Conservation (phyloP, 1,140 invertebrate species). For the Drosophila parabipectinata region DNA sequence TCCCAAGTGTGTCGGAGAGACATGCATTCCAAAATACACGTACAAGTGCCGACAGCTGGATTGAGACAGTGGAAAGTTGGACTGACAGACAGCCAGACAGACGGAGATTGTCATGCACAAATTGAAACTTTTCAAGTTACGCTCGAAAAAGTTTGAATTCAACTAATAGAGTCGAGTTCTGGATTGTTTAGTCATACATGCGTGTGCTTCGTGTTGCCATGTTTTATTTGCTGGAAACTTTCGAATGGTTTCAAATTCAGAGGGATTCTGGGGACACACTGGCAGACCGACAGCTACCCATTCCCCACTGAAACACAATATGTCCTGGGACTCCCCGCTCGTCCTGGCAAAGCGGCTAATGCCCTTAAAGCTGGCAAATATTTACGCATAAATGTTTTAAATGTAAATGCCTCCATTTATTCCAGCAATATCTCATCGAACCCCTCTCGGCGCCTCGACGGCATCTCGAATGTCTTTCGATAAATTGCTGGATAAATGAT, state of each 20-base stretch:
- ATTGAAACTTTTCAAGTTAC: conserved; percentile 76
- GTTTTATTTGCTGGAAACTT: conserved; percentile 60
- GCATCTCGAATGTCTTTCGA: conserved; percentile 65
- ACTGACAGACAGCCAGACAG: conserved; percentile 17
- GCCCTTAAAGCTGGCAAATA: conserved; percentile 53
- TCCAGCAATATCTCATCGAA: conserved; percentile 52
- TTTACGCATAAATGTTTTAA: conserved; percentile 72
- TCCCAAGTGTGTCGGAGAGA: conserved; percentile 12
- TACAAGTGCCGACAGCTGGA: conserved; percentile 29
- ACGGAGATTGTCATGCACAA: conserved; percentile 54
- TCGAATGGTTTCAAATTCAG: conserved; percentile 46
- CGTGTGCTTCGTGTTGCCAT: conserved; percentile 37
- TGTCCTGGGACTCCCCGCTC: conserved; percentile 5
- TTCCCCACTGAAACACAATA: conserved; percentile 35
- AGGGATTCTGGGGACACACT: conserved; percentile 37
- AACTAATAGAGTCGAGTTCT: conserved; percentile 53
- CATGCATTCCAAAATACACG: conserved; percentile 40
- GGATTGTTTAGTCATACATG: conserved; percentile 43
- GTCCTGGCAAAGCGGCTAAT: conserved; percentile 22
- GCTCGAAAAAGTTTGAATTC: conserved; percentile 70
- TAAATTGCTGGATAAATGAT: conserved; percentile 74
- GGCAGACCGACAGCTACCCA: conserved; percentile 21
- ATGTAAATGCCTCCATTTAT: conserved; percentile 70
- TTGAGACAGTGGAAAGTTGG: conserved; percentile 7
- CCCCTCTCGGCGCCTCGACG: not conserved